phyloP scores from a whole-genome alignment of 1,140 invertebrate species.

The Drosophila lowei region DNA sequence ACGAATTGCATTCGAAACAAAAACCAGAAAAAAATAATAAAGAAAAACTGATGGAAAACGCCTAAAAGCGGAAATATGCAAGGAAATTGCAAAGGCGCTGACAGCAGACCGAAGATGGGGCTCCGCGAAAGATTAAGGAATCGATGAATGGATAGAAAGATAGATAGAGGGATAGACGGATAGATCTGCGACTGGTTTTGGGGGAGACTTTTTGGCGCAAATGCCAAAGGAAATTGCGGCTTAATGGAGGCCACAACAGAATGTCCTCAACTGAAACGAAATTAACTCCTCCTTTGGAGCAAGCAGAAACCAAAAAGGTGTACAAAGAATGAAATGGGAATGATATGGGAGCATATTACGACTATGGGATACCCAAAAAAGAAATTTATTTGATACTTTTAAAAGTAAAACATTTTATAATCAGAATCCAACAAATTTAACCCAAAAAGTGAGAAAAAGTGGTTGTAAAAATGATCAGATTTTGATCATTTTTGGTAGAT shows the following conservation, averaged over 20 bases:
- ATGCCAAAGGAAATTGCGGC: slow-evolving; percentile 66
- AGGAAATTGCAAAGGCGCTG: slow-evolving; percentile 75
- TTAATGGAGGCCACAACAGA: slow-evolving; percentile 27
- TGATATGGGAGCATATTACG: too few species aligned
- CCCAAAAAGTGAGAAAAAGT: too few species aligned
- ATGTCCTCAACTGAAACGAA: slow-evolving; percentile 31
- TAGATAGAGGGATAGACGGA: slow-evolving; percentile 6
- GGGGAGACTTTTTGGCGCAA: slow-evolving; percentile 24
- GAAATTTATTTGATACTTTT: not conserved
- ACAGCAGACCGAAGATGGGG: slow-evolving; percentile 43
- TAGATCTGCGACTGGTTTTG: slow-evolving; percentile 10
- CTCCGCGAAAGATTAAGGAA: slow-evolving; percentile 2
- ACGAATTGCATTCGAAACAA: slow-evolving; percentile 40
- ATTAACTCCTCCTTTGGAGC: slow-evolving; percentile 4
- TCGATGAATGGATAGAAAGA: slow-evolving; percentile 7
- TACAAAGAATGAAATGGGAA: too few species aligned
- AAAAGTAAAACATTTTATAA: too few species aligned
- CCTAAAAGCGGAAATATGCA: slow-evolving; percentile 75
- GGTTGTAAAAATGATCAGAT: too few species aligned
- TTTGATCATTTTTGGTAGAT: too few species aligned
- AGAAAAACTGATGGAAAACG: slow-evolving; percentile 69
- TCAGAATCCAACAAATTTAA: too few species aligned
- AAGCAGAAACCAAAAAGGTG: slow-evolving; percentile 4
- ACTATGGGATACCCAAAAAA: too few species aligned
- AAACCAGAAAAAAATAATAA: slow-evolving; percentile 7